Base-by-base conservation (phyloP, 2,888 invertebrate species). In the Spisula solida region DNA sequence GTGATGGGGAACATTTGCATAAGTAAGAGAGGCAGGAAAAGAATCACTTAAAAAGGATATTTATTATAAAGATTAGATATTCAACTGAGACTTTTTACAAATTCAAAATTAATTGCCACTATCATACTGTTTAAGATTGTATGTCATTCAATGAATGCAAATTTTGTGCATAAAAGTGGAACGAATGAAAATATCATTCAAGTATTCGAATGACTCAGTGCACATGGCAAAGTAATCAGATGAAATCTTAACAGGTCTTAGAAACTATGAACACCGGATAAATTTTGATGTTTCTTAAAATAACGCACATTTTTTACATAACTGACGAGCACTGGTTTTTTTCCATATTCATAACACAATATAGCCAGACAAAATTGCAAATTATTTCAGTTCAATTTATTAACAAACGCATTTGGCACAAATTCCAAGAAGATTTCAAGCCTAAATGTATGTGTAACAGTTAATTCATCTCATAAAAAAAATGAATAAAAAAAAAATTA, bases 1-100 rank as follows among this genome's bases (percentile, higher is more conserved):
- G 75, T 75, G 75, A 75, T 75, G 75, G 75, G 10, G 31, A 31
- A 75, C 31, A 75, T 75, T 75, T 75, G 75, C 34, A 75, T 75
- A 31, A 75, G 75, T 75, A 75, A 34, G 18, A 75, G 34, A 34
- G 41, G 16, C 75, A 12, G 14, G 0, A 34, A 29, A 75, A 12
- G 75, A 70, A 75, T 31, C 34, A 31, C 31, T 75, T 75, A 75
- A 75, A 75, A 75, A 18, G 60, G 75, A 34, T 75, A 75, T 75
- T 34, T 75, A 75, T 75, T 31, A 34, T 75, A 16, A 16, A 75
- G 75, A 75, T 31, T 34, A 34, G 29, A 75, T 34, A 75, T 75
- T 75, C 29, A 75, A 75, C 75, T 75, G 2, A 29, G 5, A 34
- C 75, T 34, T 75, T 75, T 31, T 18, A 25, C 75, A 34, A 75